Base-by-base conservation (phyloP, 64 coral and sea anemone species). In the Montipora foliosa region DNA sequence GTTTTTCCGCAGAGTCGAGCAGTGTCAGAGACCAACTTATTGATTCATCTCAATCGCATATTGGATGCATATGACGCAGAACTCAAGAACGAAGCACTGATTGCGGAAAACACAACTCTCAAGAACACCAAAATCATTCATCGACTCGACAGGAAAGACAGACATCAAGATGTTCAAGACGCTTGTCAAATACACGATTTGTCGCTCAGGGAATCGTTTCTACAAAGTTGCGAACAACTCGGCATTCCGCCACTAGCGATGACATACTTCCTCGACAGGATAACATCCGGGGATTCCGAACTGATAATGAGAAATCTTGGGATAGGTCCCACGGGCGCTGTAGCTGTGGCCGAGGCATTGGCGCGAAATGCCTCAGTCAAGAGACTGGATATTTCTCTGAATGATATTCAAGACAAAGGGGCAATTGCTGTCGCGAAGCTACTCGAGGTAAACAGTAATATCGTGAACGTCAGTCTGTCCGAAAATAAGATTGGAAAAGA, bases 241-340 rank as follows among this genome's bases (percentile, higher is more conserved):
- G 96, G 96, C 73, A 92, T 97, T 49, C 96, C 96, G 7, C 87
- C 86, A 12, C 82, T 84, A 45, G 83, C 93, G 0, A 97, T 97
- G 96, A 95, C 96, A 11, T 97, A 97, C 46, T 89, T 97, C 22
- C 83, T 97, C 48, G 96, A 97, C 21, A 91, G 24, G 62, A 72
- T 97, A 44, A 67, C 93, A 53, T 83, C 74, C 47, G 92, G 85
- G 5, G 90, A 75, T 22, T 77, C 89, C 4, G 96, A 97, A 47
- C 49, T 97, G 29, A 88, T 91, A 15, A 58, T 97, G 77, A 91
- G 96, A 69, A 97, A 97, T 95, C 90, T 95, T 80, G 96, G 96
- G 78, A 92, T 97, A 81, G 96, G 96, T 4, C 59, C 89, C 1
- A 71, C 47, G 6, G 96, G 96, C 6, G 78, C 92, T 3, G 76